A percentile compares a stretch with the other conserved stretches of the same genome.
Conservation (phyloP, 2,888 invertebrate genomes). For the Syritta pipiens region DNA sequence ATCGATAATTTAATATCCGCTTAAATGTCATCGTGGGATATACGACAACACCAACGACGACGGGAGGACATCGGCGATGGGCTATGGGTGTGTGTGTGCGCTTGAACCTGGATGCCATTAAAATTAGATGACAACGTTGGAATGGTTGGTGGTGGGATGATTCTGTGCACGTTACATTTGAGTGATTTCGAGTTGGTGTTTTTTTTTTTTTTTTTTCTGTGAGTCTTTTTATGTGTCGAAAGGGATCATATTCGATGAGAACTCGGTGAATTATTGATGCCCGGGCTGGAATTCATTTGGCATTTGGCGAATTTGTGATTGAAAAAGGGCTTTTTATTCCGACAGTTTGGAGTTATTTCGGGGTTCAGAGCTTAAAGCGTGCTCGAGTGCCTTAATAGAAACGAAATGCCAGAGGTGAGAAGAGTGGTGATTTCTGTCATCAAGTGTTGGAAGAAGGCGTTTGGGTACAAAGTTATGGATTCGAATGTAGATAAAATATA, state of each 20-base stretch:
- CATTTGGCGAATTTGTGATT: slow-evolving; percentile 38
- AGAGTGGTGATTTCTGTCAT: no score
- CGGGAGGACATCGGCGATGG: background rate
- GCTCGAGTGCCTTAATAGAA: no score
- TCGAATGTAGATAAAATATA: no score
- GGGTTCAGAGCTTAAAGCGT: no score
- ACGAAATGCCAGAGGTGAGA: no score
- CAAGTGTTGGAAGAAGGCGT: no score
- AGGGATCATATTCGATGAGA: slow-evolving; percentile 6
- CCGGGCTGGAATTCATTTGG: slow-evolving; percentile 18
- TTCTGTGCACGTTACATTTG: background rate
- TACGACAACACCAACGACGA: background rate
- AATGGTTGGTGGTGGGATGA: background rate
- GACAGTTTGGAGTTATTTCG: background rate
- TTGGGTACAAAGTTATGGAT: no score
- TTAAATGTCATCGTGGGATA: slow-evolving; percentile 51
- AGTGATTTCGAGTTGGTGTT: background rate
- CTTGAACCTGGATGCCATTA: slow-evolving; percentile 19
- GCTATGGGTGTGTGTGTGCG: background rate
- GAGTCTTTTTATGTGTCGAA: background rate
- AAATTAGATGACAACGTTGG: slow-evolving; percentile 45
- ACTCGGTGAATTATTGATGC: slow-evolving; percentile 24
- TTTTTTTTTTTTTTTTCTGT: background rate
- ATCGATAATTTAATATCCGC: slow-evolving; percentile 66
- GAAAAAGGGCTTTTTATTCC: slow-evolving; percentile 14